Percentiles rank a stretch among this genome's conserved stretches.
These are phyloP conservation scores for Buteo buteo DNA, from an alignment of 2,113 vertebrate genomes.

Conservation along the genomic window DNA sequence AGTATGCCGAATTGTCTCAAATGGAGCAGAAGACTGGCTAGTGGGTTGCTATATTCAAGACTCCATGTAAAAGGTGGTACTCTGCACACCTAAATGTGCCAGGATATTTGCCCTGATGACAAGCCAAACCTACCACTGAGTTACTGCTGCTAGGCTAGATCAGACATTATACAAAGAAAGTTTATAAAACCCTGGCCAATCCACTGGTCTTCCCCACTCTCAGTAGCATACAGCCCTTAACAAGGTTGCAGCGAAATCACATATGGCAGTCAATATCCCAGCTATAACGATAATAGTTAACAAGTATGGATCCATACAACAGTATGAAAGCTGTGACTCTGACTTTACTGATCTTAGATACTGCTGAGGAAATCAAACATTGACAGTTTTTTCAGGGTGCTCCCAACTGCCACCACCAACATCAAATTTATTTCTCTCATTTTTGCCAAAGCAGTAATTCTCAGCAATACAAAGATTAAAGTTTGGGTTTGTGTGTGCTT, in stretches of 20 bases:
- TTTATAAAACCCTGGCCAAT: background rate
- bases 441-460: background rate
- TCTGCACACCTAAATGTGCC: background rate
- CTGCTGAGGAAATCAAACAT: background rate
- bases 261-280: background rate
- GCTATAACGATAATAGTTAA: background rate
- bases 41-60: background rate
- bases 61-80: background rate
- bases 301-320: background rate
- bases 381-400: background rate
- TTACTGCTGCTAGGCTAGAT: background rate
- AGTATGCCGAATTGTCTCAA: background rate
- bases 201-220: background rate
- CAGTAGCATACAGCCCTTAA: background rate
- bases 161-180: background rate
- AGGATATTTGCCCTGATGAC: background rate
- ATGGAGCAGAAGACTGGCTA: conserved; percentile 53
- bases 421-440: background rate
- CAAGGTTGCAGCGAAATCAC: background rate
- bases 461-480: background rate
- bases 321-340: background rate
- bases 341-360: background rate
- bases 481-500: background rate
- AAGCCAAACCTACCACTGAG: conserved; percentile 22
- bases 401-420: background rate